Conservation (phyloP, 1,140 invertebrate genomes). For the Olivierus martensii region DNA sequence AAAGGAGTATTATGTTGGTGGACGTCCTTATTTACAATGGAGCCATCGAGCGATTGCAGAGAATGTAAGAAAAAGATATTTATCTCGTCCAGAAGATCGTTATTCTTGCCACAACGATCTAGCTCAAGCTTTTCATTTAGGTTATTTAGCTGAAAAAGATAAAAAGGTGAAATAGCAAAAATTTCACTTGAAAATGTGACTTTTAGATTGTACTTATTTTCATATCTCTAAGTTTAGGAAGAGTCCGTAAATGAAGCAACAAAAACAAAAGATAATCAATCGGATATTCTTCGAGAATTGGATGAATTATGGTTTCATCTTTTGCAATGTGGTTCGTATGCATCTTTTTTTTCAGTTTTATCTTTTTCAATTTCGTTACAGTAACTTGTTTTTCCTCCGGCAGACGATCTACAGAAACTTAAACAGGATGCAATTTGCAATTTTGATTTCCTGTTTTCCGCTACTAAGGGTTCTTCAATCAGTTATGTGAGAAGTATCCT, state of each 20-base stretch:
- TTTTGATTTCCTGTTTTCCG: slow-evolving; percentile 72
- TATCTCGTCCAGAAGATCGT: slow-evolving; percentile 13
- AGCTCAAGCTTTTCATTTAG: slow-evolving; percentile 20
- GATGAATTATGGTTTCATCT: slow-evolving; percentile 32
- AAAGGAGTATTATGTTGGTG: slow-evolving; percentile 22
- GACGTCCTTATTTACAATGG: slow-evolving; percentile 23
- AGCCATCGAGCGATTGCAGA: slow-evolving; percentile 20
- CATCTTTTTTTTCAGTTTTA: neutral
- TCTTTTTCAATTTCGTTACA: neutral
- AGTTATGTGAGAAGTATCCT: slow-evolving; percentile 65
- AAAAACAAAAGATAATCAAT: slow-evolving; percentile 9
- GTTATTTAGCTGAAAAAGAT: slow-evolving; percentile 12
- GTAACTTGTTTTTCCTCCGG: neutral
- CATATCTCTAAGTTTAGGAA: neutral
- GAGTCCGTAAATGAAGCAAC: neutral
- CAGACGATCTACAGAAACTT: slow-evolving; percentile 40
- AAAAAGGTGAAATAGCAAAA: too few relatives aligned
- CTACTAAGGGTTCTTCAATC: slow-evolving; percentile 65
- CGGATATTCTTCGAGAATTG: slow-evolving; percentile 23
- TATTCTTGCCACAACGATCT: slow-evolving; percentile 20
- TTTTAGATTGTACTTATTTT: too few relatives aligned
- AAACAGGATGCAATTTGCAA: slow-evolving; percentile 71
- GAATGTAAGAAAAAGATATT: slow-evolving; percentile 22
- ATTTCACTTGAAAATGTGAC: too few relatives aligned
- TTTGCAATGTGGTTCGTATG: slow-evolving; percentile 15